phyloP scores from a whole-genome alignment of 2,888 invertebrate genomes.

The Melanophora roralis region DNA sequence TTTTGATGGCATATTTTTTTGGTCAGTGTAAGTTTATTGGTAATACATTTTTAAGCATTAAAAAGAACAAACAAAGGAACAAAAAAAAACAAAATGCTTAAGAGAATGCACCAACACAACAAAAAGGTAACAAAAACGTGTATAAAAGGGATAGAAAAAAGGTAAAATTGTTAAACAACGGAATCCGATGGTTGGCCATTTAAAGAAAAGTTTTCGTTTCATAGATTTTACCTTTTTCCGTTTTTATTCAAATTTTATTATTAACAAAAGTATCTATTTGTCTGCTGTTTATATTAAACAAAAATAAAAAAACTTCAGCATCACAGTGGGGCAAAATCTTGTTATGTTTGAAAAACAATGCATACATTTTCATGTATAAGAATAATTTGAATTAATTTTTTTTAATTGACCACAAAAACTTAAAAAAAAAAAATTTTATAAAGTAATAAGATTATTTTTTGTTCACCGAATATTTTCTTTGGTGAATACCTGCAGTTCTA shows the following conservation, averaged over 20 bases:
- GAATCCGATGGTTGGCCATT: slow-evolving; percentile 4
- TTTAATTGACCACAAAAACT: no score
- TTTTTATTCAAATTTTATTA: slow-evolving; percentile 27
- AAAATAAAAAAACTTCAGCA: background rate
- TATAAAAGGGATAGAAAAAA: slow-evolving; percentile 12
- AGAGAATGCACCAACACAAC: background rate
- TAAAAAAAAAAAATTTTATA: no score
- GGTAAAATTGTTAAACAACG: slow-evolving; percentile 32
- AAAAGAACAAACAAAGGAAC: background rate
- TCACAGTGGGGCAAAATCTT: no score
- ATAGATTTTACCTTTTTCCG: background rate
- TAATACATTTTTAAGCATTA: slow-evolving; percentile 45
- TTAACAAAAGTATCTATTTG: slow-evolving; percentile 24
- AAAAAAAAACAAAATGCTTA: background rate
- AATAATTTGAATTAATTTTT: no score
- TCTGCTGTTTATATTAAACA: background rate
- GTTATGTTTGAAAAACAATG: no score
- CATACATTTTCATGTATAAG: no score
- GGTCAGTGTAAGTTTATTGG: slow-evolving; percentile 49
- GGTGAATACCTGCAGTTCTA: no score
- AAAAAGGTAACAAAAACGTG: background rate
- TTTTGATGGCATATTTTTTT: slow-evolving; percentile 19
- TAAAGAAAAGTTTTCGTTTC: background rate
- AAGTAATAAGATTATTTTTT: no score
- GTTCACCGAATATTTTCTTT: no score